Evolutionary conservation across 2,888 invertebrate species (phyloP), one percentile per base, ranked within the genome.

Genomic region (Apantesis nais): DNA sequence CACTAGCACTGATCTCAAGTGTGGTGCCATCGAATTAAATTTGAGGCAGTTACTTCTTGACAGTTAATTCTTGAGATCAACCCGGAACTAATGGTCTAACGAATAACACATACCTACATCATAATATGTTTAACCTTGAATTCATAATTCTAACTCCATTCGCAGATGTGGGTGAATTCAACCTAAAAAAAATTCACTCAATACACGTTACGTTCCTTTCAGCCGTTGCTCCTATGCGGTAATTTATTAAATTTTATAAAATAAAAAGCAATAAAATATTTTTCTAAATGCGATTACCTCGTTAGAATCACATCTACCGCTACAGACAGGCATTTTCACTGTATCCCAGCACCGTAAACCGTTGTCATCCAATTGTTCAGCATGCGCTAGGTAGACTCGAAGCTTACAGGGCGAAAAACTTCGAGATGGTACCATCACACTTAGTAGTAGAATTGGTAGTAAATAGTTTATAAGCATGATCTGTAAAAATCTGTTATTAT

Each of bases 231-330:
- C n/a, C n/a, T n/a, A n/a, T n/a, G n/a, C n/a, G n/a, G n/a, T n/a
- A n/a, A n/a, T n/a, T n/a, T n/a, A n/a, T n/a, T n/a, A n/a, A 41
- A 25, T 25, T 55, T 22, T 0, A n/a, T 52, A 9, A 2, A 5
- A n/a, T 25, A 12, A 3, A 1, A 29, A 58, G 5, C 58, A 29
- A 58, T 2, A 19, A 25, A 55, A 29, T 58, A 0, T 58, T 16
- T 62, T 14, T 37, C 3, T 25, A 25, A 14, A 31, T 14, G n/a
- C 0, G 0, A 77, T 77, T 80, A 91, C 98, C 96, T 98, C 98
- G 87, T 97, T 97, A 0, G 98, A 97, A 87, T 98, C 97, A 85
- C 98, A 98, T 66, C 97, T 94, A 29, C 98, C 98, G 95, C 97
- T 97, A 87, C 98, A 98, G 0, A 97, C 97, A 86, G 97, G 96